phyloP scores from a whole-genome alignment of 2,888 invertebrate genomes.

The Crepidodera aurea region DNA sequence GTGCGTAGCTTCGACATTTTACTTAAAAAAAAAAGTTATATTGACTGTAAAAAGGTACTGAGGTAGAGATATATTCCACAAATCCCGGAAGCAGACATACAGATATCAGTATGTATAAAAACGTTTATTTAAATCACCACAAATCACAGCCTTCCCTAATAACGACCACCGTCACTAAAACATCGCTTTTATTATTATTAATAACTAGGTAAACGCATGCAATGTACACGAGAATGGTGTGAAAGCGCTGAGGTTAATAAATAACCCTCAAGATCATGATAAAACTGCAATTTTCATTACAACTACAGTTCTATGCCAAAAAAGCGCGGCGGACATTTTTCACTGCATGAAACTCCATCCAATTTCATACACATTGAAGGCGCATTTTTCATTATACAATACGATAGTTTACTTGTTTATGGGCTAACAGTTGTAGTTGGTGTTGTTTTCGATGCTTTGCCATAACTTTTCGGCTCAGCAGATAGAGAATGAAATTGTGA shows the following conservation, averaged over 20 bases:
- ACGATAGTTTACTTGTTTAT: conserved; percentile 25
- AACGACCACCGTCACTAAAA: conserved; percentile 11
- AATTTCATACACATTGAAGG: conserved; percentile 27
- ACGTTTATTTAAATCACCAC: conserved; percentile 10
- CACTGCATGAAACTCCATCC: conserved; percentile 21
- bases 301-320: conserved; percentile 19
- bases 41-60: no score
- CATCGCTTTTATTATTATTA: conserved; percentile 29
- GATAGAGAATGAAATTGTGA: conserved; percentile 6
- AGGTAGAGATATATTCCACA: not conserved
- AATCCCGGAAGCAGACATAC: conserved; percentile 2
- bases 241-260: conserved; percentile 30
- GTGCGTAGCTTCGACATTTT: not conserved
- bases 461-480: conserved; percentile 15
- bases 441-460: conserved; percentile 16
- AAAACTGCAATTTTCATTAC: conserved; percentile 30
- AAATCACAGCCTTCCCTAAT: conserved; percentile 24
- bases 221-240: conserved; percentile 29
- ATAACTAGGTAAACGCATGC: conserved; percentile 29
- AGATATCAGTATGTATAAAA: not conserved
- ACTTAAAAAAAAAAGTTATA: no score
- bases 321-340: conserved; percentile 17
- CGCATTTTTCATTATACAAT: conserved; percentile 20
- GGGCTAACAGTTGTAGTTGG: conserved; percentile 20
- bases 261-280: conserved; percentile 30